Percentiles rank a stretch among this genome's conserved stretches.
Conservation (phyloP, 2,113 vertebrate genomes). For the Panthera tigris region DNA sequence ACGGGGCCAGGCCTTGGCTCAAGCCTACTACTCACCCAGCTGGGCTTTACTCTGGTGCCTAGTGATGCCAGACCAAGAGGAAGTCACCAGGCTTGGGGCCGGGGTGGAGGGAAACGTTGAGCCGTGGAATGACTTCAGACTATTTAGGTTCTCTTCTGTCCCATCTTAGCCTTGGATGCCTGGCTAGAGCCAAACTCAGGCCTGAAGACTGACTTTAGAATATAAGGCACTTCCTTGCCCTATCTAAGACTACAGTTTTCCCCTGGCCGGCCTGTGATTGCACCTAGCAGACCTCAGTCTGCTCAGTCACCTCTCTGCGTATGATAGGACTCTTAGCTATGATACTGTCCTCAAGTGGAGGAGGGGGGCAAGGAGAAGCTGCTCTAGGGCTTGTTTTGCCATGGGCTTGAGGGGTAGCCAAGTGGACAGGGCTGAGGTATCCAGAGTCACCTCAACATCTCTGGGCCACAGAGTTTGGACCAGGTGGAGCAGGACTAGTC, state of each 20-base stretch:
- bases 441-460: background rate
- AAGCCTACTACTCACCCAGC: background rate
- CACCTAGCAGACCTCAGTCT: background rate
- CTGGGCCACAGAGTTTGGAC: background rate
- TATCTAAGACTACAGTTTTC: background rate
- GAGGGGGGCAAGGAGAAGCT: background rate
- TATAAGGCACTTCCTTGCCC: background rate
- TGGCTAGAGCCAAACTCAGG: background rate
- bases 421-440: background rate
- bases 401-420: background rate
- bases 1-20: background rate
- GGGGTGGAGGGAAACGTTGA: background rate
- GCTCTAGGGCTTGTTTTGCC: background rate
- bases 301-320: background rate
- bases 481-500: background rate
- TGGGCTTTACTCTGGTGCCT: background rate
- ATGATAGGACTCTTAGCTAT: background rate
- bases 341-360: background rate
- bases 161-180: background rate
- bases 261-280: background rate
- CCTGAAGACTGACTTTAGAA: background rate
- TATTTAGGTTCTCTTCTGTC: background rate
- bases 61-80: background rate
- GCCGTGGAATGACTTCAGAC: background rate
- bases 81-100: background rate